Evolutionary conservation across 2,888 invertebrate species (phyloP), one percentile per base, ranked within the genome.

Genomic region (Caenorhabditis sulstoni): DNA sequence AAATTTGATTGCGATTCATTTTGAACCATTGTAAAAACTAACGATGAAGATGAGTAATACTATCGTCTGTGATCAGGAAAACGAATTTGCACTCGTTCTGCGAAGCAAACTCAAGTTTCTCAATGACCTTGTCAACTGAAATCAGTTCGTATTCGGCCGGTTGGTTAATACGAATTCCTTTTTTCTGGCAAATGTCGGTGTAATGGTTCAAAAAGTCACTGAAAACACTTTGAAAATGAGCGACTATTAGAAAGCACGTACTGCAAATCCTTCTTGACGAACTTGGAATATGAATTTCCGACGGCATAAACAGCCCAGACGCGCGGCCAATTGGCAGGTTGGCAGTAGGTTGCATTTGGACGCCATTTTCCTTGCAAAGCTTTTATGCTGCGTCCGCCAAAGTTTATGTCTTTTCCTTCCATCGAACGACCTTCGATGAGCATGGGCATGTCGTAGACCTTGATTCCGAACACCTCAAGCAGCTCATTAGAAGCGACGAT

Each of bases 41-140:
- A 71, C 73, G 59, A 37, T 76, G 80, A 0, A 81, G 35, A 20
- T 49, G 39, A 7, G 50, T 74, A 18, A 77, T 52, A 2, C 11
- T 39, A 47, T 78, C 77, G 11, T 73, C 77, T 0, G 74, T 81
- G 55, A 81, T 67, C 14, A 59, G 3, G 4, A 81, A 52, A 4
- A 74, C 35, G 22, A 58, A 81, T 35, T 73, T 37, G 62, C 71
- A 71, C 7, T 16, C 8, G 58, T n/a, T 12, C 8, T 62, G 45
- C 1, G 55, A 55, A 9, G 64, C 67, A 12, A 12, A n/a, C 4
- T 11, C 1, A 0, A 80, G 35, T 12, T 18, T 47, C 4, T 18
- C 35, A 18, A 62, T 62, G 0, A 71, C 41, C 4, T 61, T 53
- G 14, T 37, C 22, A 1, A 4, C 3, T 3, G 4, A 9, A n/a